Evolutionary conservation across 1,140 invertebrate genomes (phyloP).

Genomic region (Lepidurus apus): DNA sequence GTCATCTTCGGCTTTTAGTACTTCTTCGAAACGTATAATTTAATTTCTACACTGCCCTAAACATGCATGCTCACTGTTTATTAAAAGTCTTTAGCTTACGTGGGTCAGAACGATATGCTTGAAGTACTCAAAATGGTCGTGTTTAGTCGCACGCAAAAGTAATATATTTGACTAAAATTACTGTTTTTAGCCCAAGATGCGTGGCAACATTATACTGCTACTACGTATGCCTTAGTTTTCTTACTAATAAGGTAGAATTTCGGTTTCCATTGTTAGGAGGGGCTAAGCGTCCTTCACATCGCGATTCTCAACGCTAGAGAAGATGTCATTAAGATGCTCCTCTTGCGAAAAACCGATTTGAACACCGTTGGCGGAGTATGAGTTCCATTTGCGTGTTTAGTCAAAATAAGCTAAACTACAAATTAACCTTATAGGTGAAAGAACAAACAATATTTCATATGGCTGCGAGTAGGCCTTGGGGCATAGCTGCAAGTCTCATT

Average conservation of each 20-base stretch:
- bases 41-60: no score
- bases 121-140: neutral
- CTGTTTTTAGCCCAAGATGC: neutral
- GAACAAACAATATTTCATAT: slow-evolving; percentile 85
- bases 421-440: slow-evolving; percentile 45
- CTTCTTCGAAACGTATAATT: no score
- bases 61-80: neutral
- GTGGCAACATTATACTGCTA: no score
- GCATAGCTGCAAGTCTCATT: slow-evolving; percentile 81
- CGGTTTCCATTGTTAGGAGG: slow-evolving; percentile 63
- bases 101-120: neutral
- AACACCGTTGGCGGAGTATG: slow-evolving; percentile 87
- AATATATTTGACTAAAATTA: slow-evolving; percentile 5
- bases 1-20: no score
- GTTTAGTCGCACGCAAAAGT: neutral
- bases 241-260: no score
- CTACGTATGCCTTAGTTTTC: no score
- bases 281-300: slow-evolving; percentile 87
- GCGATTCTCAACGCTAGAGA: slow-evolving; percentile 89
- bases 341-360: slow-evolving; percentile 84
- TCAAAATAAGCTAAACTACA: neutral
- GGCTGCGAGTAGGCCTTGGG: slow-evolving; percentile 80
- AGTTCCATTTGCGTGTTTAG: slow-evolving; percentile 37
- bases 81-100: neutral
- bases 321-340: slow-evolving; percentile 84